Evolutionary conservation across 1,140 invertebrate species (phyloP), one percentile per base, ranked within the genome.

Genomic region (Sarcophaga peregrina): DNA sequence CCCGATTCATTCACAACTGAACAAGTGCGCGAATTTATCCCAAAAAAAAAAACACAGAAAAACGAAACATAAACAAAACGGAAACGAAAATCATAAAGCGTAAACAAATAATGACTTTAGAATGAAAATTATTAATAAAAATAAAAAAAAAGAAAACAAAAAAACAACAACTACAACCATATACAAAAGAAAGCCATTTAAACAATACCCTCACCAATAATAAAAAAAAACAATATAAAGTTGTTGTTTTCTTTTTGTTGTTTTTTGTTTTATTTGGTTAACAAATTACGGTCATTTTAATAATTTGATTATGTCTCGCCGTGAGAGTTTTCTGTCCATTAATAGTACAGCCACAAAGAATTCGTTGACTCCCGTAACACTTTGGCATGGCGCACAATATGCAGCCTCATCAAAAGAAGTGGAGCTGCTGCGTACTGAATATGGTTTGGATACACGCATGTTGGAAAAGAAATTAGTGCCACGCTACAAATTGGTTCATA

Each of bases 301-400:
- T 62, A 52, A 47, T 81, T 58, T 62, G 58, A 81, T 68, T 62
- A 72, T 82, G 81, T 72, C 81, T 50, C 81, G 80, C 15, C 80
- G 58, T 47, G 46, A 58, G 68, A 82, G 81, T 68, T 25, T 74
- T 25, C 37, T 81, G 48, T 47, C 72, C 10, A 82, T 46, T 13
- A 45, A 48, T 58, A 58, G 10, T 37, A 46, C 52, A 11, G 52
- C n/a, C 52, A 8, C 25, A 20, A 13, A 13, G 3, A 47, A 8
- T 54, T 8, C 15, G 15, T 72, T 48, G 15, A n/a, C 80, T 48
- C 87, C 87, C 85, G 87, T 88, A 82, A 87, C 85, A 83, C 85
- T 87, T 80, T 88, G 87, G 87, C 87, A 88, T 86, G 87, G 87
- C 74, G 87, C 85, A 72, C 87, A 88, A 84, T 88, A 86, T 78